Percentiles rank a stretch among this genome's conserved stretches.
Conservation (phyloP, 2,113 vertebrate genomes). For the Myocastor coypus region DNA sequence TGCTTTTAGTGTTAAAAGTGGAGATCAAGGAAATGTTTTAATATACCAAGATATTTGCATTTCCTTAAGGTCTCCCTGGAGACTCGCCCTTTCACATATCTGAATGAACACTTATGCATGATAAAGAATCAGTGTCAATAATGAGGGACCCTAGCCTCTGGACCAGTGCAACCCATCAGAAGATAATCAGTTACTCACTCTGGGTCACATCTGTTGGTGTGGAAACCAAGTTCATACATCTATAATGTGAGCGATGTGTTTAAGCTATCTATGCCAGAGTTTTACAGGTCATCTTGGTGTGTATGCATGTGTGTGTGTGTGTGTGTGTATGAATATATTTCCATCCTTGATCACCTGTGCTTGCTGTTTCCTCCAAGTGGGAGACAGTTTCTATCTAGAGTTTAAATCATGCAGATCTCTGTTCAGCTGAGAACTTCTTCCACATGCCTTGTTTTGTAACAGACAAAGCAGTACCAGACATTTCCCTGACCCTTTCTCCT, state of each 20-base stretch:
- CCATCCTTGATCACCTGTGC: neutral
- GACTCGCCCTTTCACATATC: neutral
- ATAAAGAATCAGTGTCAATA: neutral
- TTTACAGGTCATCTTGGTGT: too few species aligned
- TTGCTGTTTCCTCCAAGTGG: neutral
- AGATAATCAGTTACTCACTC: neutral
- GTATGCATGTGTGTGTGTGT: too few species aligned
- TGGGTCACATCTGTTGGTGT: neutral
- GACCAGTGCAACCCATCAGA: neutral
- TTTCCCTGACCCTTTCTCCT: neutral
- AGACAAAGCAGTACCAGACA: neutral
- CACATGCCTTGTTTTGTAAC: neutral
- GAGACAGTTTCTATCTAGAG: neutral
- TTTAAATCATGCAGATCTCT: neutral
- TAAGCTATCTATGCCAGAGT: neutral
- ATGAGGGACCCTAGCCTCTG: neutral
- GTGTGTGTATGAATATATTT: too few species aligned
- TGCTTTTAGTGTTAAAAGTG: constrained; percentile 26
- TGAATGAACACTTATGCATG: neutral
- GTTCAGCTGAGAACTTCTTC: neutral
- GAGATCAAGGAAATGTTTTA: neutral
- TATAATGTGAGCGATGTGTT: neutral
- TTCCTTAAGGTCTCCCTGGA: neutral
- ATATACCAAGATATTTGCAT: neutral
- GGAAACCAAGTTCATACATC: neutral